Evolutionary conservation across 2,888 invertebrate genomes (phyloP), one percentile per base, ranked within the genome.

Genomic region (Macrophya annulata): DNA sequence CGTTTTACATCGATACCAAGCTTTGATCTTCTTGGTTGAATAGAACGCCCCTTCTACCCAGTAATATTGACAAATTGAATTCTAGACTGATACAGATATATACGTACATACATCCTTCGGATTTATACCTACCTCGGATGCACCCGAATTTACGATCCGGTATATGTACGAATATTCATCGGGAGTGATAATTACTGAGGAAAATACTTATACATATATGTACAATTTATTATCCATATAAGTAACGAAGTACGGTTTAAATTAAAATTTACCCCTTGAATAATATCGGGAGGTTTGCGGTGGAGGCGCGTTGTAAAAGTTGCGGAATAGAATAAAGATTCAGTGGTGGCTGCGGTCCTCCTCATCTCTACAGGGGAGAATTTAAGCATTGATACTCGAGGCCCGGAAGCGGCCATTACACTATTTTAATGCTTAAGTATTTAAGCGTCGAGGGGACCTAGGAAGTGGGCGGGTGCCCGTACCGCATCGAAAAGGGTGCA

Each of bases 381-480:
- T 83, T 71, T 21, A 48, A 83, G 71, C 88, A 89, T 88, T 87
- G 88, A 89, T 89, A 87, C 89, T 89, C 88, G 86, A 87, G 85
- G 88, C 89, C 92, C 92, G 92, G 92, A 92, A 92, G 90, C 91
- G 89, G 90, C 90, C 91, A 91, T 92, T 92, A 91, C 91, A 88
- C 90, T 90, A 89, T 91, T 91, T 91, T 91, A 91, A 91, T 91
- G 90, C 90, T 89, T 87, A 89, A 90, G 90, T 89, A 91, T 91
- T 91, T 91, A 90, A 91, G 89, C 90, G 89, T 89, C 88, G 88
- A 91, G 90, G 89, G 90, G 87, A 89, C 89, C 90, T 91, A 91
- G 91, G 91, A 92, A 91, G 90, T 91, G 90, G 91, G 91, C 91
- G 91, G 90, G 86, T 86, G 87, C 85, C 85, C 85, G 81, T 72